These are phyloP conservation scores for Excalfactoria chinensis DNA, from an alignment of 2,113 vertebrate genomes.

Conservation along the genomic window DNA sequence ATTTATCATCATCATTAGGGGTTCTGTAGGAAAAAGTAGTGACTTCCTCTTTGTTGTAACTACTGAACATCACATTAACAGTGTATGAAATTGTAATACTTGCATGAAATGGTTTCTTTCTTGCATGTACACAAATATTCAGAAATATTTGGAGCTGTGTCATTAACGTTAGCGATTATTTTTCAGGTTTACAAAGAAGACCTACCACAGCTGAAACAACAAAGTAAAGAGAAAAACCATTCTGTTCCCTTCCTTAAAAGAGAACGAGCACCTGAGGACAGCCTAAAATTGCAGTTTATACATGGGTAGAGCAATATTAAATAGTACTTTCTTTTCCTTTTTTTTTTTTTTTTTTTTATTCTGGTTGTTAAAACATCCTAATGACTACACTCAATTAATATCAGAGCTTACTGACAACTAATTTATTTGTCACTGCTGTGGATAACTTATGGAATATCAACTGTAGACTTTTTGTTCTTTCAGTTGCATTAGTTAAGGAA, in stretches of 20 bases:
- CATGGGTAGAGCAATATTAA: constrained; percentile 86
- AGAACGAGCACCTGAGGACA: constrained; percentile 91
- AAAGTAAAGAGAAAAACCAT: constrained; percentile 89
- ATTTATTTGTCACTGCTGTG: not conserved
- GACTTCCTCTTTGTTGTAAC: not conserved
- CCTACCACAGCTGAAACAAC: constrained; percentile 94
- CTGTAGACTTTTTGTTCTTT: not conserved
- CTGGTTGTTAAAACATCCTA: not conserved
- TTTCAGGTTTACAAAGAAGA: constrained; percentile 98
- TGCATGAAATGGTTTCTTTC: not conserved
- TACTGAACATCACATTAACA: not conserved
- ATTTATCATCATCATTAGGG: not conserved
- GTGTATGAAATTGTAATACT: not conserved
- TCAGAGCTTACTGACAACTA: not conserved
- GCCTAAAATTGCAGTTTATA: constrained; percentile 93
- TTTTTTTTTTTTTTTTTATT: not conserved
- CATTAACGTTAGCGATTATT: constrained; percentile 25
- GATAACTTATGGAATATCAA: not conserved
- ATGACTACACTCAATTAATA: not conserved
- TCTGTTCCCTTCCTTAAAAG: constrained; percentile 90
- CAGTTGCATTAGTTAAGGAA: not conserved
- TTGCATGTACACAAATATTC: no score
- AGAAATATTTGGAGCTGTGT: not conserved
- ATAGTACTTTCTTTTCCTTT: not conserved
- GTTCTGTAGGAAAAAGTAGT: not conserved